These are phyloP conservation scores for roundworm (Caenorhabditis elegans) DNA, from an alignment of 1,140 invertebrate genomes.

Conservation along the genomic window DNA sequence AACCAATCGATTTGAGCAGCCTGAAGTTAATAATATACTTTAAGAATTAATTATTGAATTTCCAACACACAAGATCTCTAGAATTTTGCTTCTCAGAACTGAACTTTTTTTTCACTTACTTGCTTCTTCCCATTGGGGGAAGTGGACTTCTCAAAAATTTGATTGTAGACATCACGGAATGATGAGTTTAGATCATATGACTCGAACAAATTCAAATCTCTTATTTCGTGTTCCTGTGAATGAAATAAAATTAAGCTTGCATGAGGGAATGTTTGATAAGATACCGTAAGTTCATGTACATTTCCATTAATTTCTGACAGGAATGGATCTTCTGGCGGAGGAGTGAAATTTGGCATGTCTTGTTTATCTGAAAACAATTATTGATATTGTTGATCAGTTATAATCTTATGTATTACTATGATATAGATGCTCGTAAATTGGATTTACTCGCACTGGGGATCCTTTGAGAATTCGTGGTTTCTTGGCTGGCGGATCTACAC, in stretches of 20 bases:
- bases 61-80: too few relatives aligned
- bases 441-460: slow-evolving; percentile 21
- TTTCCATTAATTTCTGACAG: not conserved
- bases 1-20: slow-evolving; percentile 40
- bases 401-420: not conserved
- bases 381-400: not conserved
- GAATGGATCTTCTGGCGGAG: not conserved
- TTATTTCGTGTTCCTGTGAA: slow-evolving; percentile 7
- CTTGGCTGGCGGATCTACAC: slow-evolving; percentile 12
- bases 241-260: not conserved
- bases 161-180: slow-evolving; percentile 39
- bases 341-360: not conserved
- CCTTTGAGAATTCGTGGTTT: slow-evolving; percentile 17
- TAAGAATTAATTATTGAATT: too few relatives aligned
- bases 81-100: too few relatives aligned
- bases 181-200: slow-evolving; percentile 38
- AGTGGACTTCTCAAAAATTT: slow-evolving; percentile 32
- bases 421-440: slow-evolving; percentile 9
- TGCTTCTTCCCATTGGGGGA: not conserved
- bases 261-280: not conserved
- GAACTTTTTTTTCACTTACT: too few relatives aligned
- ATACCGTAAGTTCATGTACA: not conserved
- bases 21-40: too few relatives aligned
- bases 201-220: slow-evolving; percentile 31
- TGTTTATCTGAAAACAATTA: slow-evolving; percentile 4